Evolutionary conservation across 2,888 invertebrate genomes (phyloP).

Genomic region (Polyommatus icarus): DNA sequence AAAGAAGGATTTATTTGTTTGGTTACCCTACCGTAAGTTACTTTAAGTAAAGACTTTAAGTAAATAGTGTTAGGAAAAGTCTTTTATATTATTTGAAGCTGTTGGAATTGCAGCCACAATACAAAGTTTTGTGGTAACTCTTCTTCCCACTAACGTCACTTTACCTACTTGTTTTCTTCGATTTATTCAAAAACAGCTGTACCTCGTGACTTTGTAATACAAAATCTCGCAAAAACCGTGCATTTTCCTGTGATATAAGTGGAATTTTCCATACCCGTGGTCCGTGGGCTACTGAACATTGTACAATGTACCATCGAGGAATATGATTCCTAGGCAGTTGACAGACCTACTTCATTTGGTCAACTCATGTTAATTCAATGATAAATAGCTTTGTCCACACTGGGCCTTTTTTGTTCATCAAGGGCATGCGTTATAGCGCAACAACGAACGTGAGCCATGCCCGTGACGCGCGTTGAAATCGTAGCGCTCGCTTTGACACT

Average conservation of each 20-base stretch:
- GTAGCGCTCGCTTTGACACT: too few species aligned
- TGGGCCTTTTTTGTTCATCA: too few species aligned
- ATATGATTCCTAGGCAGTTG: too few species aligned
- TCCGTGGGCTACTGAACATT: too few species aligned
- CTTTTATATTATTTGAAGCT: conserved; percentile 31
- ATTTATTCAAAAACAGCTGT: not conserved
- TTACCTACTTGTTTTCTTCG: not conserved
- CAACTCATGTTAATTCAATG: too few species aligned
- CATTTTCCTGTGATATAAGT: not conserved
- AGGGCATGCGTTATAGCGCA: too few species aligned
- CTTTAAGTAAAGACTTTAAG: conserved; percentile 33
- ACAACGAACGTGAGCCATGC: too few species aligned
- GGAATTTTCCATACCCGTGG: too few species aligned
- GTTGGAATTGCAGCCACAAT: conserved; percentile 17
- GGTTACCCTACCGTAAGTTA: conserved; percentile 27
- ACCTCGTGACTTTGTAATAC: not conserved
- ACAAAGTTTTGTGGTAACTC: not conserved
- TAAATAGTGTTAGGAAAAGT: conserved; percentile 30
- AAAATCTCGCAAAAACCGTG: not conserved
- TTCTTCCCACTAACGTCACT: not conserved
- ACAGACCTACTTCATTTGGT: too few species aligned
- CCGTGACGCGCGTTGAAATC: too few species aligned
- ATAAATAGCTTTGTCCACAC: too few species aligned
- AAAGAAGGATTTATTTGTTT: not conserved
- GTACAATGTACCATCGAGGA: too few species aligned